Evolutionary conservation across 2,113 vertebrate species (phyloP).

Genomic region (Hirundichthys speculiger): DNA sequence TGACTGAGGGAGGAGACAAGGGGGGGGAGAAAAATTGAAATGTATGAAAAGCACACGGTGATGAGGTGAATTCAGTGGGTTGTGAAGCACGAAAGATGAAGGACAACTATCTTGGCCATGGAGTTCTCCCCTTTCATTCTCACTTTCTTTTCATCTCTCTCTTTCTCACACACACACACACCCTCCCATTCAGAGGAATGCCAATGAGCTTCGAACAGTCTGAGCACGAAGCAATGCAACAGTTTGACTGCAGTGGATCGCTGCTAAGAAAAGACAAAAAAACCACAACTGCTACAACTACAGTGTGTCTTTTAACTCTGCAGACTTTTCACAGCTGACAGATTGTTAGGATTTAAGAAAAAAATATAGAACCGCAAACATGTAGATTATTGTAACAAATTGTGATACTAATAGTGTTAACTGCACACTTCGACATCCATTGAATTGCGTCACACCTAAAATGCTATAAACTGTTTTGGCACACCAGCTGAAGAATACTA

Average conservation of each 20-base stretch:
- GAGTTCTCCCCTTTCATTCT: constrained; percentile 19
- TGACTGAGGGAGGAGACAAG: background rate
- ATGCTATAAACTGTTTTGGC: no score
- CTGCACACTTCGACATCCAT: no score
- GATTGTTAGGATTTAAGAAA: background rate
- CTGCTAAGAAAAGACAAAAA: constrained; percentile 47
- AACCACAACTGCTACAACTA: constrained; percentile 26
- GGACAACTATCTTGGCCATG: constrained; percentile 23
- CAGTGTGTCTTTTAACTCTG: constrained; percentile 12
- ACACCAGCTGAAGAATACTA: no score
- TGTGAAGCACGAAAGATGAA: constrained; percentile 39
- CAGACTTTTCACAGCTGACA: background rate
- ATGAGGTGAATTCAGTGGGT: constrained; percentile 22
- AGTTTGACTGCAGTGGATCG: constrained; percentile 76
- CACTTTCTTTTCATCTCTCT: constrained; percentile 35
- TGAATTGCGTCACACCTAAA: no score
- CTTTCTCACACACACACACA: background rate
- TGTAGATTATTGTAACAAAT: no score
- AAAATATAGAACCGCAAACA: no score
- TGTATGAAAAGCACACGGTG: constrained; percentile 9
- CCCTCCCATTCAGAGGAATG: constrained; percentile 45
- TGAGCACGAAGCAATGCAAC: constrained; percentile 77
- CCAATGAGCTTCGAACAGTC: constrained; percentile 67
- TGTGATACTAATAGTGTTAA: no score
- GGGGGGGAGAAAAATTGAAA: constrained; percentile 7